Evolutionary conservation across 2,888 invertebrate genomes (phyloP).

Genomic region (Eupithecia pulchellata): DNA sequence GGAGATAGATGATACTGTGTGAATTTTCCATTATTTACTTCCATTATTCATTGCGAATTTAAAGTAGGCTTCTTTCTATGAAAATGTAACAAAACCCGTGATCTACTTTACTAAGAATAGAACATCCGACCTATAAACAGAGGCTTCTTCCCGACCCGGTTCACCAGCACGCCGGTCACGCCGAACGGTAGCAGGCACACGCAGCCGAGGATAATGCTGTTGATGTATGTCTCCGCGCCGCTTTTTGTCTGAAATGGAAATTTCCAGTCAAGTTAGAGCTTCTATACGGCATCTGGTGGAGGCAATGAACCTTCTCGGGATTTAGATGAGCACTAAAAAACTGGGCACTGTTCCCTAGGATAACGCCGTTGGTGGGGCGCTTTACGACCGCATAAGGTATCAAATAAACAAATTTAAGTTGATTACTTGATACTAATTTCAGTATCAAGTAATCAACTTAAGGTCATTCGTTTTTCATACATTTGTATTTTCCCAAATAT

Average conservation of each 20-base stretch:
- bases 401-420: too few species aligned
- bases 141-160: conserved; percentile 66
- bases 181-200: conserved; percentile 61
- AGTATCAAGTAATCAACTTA: too few species aligned
- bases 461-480: too few species aligned
- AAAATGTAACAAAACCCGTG: background rate
- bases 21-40: too few species aligned
- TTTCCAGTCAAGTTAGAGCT: conserved; percentile 14
- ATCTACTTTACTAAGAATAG: background rate
- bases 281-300: background rate
- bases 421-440: too few species aligned
- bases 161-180: conserved; percentile 62
- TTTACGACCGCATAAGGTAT: too few species aligned
- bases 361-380: too few species aligned
- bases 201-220: conserved; percentile 67
- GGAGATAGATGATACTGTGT: too few species aligned
- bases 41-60: too few species aligned
- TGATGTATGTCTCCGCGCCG: conserved; percentile 69
- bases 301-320: background rate
- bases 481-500: too few species aligned
- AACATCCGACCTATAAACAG: conserved; percentile 48
- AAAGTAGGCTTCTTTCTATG: background rate
- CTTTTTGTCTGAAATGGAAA: conserved; percentile 60
- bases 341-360: too few species aligned
- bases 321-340: too few species aligned